Evolutionary conservation across 2,888 invertebrate genomes (phyloP), one percentile per base, ranked within the genome.

Genomic region (Caenorhabditis zanzibari): DNA sequence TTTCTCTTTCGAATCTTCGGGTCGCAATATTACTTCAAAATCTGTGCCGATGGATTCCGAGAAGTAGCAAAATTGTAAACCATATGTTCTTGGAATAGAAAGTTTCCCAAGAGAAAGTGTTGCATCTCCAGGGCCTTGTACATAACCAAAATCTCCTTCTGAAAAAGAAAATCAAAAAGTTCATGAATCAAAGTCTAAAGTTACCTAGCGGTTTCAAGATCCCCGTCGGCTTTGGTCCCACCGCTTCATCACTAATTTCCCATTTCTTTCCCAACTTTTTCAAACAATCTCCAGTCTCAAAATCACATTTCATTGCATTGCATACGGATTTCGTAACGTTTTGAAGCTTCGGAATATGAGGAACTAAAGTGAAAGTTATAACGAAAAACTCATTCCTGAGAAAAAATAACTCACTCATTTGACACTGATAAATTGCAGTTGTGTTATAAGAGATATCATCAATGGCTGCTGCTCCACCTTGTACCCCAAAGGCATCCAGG

Each of bases 381-480:
- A n/a, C n/a, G n/a, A n/a, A n/a, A n/a, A n/a, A n/a, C n/a, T n/a
- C n/a, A n/a, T n/a, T n/a, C n/a, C n/a, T n/a, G n/a, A n/a, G n/a
- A n/a, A n/a, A n/a, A n/a, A n/a, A n/a, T n/a, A 19, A 72, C 84
- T 44, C 19, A 88, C 88, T 63, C 71, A 85, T 80, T 54, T 73
- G 44, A 72, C 88, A 88, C 26, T 88, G 71, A 64, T 85, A 86
- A 52, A 88, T 86, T 12, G 85, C 80, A 1, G 81, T 52, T 0
- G 90, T 81, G 24, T 87, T 86, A 66, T 90, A 91, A 5, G 76
- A 77, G 19, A 91, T 86, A 66, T 91, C 90, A 68, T 91, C 91
- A 44, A 91, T 81, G 24, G 88, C 88, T 0, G 89, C 90, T 7
- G 87, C 88, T 22, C 91, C 90, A 16, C 91, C 91, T 64, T 89